Evolutionary conservation across 2,113 vertebrate species (phyloP).

Genomic region (Lepisosteus osseus): DNA sequence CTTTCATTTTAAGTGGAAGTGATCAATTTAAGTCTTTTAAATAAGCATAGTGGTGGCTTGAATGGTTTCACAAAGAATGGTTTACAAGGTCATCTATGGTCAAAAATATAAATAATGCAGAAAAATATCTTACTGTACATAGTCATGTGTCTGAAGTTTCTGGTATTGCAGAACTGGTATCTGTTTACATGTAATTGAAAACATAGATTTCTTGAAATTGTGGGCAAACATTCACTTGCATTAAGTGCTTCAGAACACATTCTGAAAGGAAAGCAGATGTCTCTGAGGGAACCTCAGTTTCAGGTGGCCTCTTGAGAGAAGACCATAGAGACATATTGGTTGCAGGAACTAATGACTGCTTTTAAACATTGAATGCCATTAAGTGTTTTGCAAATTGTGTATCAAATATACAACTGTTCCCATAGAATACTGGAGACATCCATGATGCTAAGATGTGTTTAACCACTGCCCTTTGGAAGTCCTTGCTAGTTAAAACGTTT

Average conservation of each 20-base stretch:
- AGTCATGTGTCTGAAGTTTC: background rate
- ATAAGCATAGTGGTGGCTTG: background rate
- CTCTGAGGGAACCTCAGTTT: constrained; percentile 16
- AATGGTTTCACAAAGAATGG: background rate
- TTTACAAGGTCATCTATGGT: constrained; percentile 7
- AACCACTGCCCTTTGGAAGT: background rate
- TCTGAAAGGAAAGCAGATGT: constrained; percentile 16
- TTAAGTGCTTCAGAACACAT: constrained; percentile 21
- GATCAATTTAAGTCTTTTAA: background rate
- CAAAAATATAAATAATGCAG: constrained; percentile 21
- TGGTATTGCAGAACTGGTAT: background rate
- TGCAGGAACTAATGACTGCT: constrained; percentile 45
- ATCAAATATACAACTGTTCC: constrained; percentile 9
- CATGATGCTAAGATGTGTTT: background rate
- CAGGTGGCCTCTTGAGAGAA: constrained; percentile 26
- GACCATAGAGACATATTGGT: constrained; percentile 29
- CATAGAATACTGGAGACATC: background rate
- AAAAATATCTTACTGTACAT: constrained; percentile 2
- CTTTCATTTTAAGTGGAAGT: background rate
- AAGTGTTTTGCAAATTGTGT: constrained; percentile 33
- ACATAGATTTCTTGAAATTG: constrained; percentile 4
- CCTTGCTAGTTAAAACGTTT: background rate
- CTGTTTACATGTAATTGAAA: background rate
- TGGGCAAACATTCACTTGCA: constrained; percentile 16
- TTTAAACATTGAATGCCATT: constrained; percentile 41